phyloP scores from a whole-genome alignment of 1,140 invertebrate species.

The Macrocentrus cingulum region DNA sequence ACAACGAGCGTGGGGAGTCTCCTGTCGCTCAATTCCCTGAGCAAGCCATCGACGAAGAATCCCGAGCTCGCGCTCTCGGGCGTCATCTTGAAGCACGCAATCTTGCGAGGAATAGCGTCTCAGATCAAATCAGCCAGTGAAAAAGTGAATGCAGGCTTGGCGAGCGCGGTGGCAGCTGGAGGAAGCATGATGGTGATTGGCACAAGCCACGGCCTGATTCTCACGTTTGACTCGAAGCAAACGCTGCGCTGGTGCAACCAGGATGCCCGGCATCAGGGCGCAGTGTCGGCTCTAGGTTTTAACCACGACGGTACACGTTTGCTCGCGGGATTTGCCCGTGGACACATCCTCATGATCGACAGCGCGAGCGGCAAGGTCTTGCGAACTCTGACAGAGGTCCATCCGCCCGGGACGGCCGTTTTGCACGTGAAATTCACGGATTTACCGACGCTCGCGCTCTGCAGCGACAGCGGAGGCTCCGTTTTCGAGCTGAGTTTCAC shows the following conservation, averaged over 20 bases:
- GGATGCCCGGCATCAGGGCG: slow-evolving; percentile 71
- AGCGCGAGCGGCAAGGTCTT: slow-evolving; percentile 75
- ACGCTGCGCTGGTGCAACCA: slow-evolving; percentile 84
- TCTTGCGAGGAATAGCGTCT: slow-evolving; percentile 81
- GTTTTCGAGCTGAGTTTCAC: slow-evolving; percentile 94
- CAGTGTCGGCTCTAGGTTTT: slow-evolving; percentile 84
- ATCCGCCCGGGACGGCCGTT: slow-evolving; percentile 84
- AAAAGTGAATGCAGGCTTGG: slow-evolving; percentile 83
- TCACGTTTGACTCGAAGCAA: slow-evolving; percentile 86
- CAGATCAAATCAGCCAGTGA: slow-evolving; percentile 83
- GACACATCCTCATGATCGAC: slow-evolving; percentile 83
- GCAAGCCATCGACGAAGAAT: slow-evolving; percentile 47
- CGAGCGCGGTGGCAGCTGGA: slow-evolving; percentile 79
- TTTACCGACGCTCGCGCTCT: slow-evolving; percentile 74
- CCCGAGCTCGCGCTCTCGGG: slow-evolving; percentile 62
- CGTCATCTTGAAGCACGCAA: slow-evolving; percentile 77
- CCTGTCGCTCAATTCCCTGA: slow-evolving; percentile 52
- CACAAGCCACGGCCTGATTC: slow-evolving; percentile 87
- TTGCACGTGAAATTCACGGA: slow-evolving; percentile 84
- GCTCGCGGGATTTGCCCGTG: slow-evolving; percentile 83
- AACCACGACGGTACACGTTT: slow-evolving; percentile 85
- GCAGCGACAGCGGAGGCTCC: slow-evolving; percentile 94
- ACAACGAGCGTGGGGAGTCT: slow-evolving; percentile 53
- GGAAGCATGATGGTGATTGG: slow-evolving; percentile 83
- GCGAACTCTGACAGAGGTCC: slow-evolving; percentile 79